Evolutionary conservation across 2,888 invertebrate genomes (phyloP).

Genomic region (Nysson spinosus): DNA sequence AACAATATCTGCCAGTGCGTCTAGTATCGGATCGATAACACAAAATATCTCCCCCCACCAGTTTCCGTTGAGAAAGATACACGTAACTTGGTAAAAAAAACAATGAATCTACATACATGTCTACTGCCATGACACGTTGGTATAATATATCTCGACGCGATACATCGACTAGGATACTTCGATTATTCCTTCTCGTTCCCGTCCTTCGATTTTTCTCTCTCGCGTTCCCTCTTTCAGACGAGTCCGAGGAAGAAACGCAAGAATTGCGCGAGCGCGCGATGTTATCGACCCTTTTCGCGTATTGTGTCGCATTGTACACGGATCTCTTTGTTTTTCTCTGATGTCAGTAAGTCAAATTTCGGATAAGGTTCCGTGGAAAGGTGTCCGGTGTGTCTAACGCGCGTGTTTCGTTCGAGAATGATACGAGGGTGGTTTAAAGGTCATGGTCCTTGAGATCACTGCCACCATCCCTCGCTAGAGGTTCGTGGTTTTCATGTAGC

Average conservation of each 20-base stretch:
- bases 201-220: neutral
- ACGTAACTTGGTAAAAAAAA: too few species aligned
- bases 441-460: too few species aligned
- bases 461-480: too few species aligned
- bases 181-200: neutral
- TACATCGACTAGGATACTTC: neutral
- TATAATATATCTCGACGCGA: neutral
- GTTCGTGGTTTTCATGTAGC: too few species aligned
- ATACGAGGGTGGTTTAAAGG: too few species aligned
- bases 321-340: neutral
- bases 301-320: slow-evolving; percentile 40
- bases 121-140: too few species aligned
- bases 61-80: neutral
- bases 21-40: slow-evolving; percentile 49
- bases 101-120: too few species aligned
- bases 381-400: too few species aligned
- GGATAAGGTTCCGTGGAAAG: too few species aligned
- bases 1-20: slow-evolving; percentile 31
- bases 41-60: slow-evolving; percentile 32
- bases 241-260: slow-evolving; percentile 39
- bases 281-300: slow-evolving; percentile 63
- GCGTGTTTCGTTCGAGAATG: too few species aligned
- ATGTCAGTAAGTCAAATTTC: too few species aligned
- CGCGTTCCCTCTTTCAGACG: neutral
- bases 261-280: slow-evolving; percentile 66